These are phyloP conservation scores for Brachyrhaphis roseni DNA, from an alignment of 2,797 vertebrate genomes.

Conservation along the genomic window DNA sequence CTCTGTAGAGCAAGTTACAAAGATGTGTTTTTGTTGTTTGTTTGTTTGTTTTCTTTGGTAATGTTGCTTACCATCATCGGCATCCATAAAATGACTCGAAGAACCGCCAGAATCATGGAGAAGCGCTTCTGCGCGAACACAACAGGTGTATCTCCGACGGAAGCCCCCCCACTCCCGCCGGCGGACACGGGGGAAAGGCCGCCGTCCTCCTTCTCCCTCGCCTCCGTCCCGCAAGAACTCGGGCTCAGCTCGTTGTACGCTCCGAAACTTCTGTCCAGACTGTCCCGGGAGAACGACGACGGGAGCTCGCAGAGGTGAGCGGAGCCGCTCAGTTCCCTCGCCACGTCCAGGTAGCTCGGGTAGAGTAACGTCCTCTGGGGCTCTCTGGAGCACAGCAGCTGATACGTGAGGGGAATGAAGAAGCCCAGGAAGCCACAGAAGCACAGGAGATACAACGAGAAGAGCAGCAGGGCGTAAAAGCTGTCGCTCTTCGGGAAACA, in stretches of 20 bases:
- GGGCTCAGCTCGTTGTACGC: constrained; percentile 72
- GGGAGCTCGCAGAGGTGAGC: constrained; percentile 73
- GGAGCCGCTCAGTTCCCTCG: constrained; percentile 71
- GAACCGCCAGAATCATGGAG: constrained; percentile 90
- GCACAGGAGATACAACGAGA: constrained; percentile 85
- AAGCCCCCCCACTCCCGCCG: constrained; percentile 39
- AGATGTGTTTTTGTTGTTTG: not conserved
- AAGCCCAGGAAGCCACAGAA: constrained; percentile 84
- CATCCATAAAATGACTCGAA: constrained; percentile 92
- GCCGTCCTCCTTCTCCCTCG: constrained; percentile 62
- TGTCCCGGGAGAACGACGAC: constrained; percentile 77
- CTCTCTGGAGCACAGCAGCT: constrained; percentile 90
- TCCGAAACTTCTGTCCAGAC: constrained; percentile 75
- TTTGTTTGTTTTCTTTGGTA: not conserved
- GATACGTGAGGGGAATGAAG: constrained; percentile 86
- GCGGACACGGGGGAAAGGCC: constrained; percentile 53
- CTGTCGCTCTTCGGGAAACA: constrained; percentile 86
- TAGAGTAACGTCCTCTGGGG: constrained; percentile 78
- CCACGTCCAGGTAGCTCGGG: constrained; percentile 75
- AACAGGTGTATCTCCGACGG: constrained; percentile 71
- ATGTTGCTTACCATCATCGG: constrained; percentile 93
- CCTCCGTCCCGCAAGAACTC: constrained; percentile 59
- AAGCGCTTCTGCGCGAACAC: constrained; percentile 94
- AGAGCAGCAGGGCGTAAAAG: constrained; percentile 84
- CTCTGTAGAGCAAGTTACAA: not conserved